These are phyloP conservation scores for Stenotaenia linearis DNA, from an alignment of 2,888 invertebrate genomes.

Conservation along the genomic window DNA sequence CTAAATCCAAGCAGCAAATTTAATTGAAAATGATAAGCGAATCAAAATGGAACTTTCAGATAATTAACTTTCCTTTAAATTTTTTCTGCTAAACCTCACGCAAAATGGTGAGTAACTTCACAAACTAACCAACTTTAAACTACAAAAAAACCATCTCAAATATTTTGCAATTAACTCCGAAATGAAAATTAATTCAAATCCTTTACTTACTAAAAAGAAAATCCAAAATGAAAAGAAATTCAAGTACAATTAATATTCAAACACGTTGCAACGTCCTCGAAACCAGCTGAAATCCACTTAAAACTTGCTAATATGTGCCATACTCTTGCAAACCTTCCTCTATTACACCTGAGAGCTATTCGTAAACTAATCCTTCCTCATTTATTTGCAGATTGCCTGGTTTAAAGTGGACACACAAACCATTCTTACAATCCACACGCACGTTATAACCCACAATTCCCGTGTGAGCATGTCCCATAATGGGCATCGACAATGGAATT, in stretches of 20 bases:
- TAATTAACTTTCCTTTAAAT: neutral
- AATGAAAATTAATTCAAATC: neutral
- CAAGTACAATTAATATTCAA: neutral
- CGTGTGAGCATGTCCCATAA: conserved; percentile 77
- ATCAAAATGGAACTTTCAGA: neutral
- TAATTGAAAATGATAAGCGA: neutral
- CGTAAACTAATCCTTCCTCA: conserved; percentile 37
- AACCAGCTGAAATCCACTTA: neutral
- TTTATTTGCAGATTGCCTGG: conserved; percentile 72
- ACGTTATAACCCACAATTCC: conserved; percentile 86
- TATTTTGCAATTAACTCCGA: no score
- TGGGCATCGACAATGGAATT: conserved; percentile 45
- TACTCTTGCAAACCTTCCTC: conserved; percentile 39
- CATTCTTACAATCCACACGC: conserved; percentile 85
- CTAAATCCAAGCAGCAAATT: neutral
- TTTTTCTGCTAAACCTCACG: neutral
- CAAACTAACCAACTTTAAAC: neutral
- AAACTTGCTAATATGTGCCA: neutral
- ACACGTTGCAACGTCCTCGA: neutral
- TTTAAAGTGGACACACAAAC: conserved; percentile 89
- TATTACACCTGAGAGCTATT: conserved; percentile 40
- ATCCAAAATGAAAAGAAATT: neutral
- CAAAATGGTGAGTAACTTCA: neutral
- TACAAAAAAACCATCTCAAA: no score
- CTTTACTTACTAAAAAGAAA: no score